Evolutionary conservation across 35 echinoderm and acorn worm genomes (phyloP).

Genomic region (Patiria miniata): DNA sequence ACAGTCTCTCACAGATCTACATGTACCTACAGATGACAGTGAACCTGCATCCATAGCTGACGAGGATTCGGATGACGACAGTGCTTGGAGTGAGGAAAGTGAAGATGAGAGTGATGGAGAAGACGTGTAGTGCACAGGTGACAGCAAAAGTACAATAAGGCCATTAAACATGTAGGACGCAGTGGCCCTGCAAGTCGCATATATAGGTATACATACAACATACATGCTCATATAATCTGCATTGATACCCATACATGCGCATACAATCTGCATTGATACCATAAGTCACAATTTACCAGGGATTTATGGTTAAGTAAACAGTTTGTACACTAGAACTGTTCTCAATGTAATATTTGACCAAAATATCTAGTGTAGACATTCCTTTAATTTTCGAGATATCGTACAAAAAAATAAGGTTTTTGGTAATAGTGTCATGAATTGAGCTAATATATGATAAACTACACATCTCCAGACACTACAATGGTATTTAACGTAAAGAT

Average conservation of each 20-base stretch:
- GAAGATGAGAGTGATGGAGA: conserved; percentile 43
- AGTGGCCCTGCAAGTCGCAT: too few relatives aligned
- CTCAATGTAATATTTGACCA: neutral
- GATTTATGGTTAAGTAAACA: neutral
- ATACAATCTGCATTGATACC: neutral
- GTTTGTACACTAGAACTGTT: neutral
- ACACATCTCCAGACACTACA: neutral
- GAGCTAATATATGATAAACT: neutral
- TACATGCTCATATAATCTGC: too few relatives aligned
- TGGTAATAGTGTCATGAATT: neutral
- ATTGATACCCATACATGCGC: too few relatives aligned
- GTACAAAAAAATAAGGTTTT: neutral
- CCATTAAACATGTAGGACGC: too few relatives aligned
- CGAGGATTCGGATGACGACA: conserved; percentile 21
- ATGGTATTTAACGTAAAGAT: neutral
- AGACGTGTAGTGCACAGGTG: neutral
- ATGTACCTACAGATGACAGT: neutral
- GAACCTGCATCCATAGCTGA: neutral
- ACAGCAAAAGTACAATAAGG: neutral
- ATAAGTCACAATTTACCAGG: neutral
- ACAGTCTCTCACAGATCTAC: conserved; percentile 17
- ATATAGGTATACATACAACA: too few relatives aligned
- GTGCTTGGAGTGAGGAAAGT: conserved; percentile 46
- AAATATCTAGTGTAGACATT: neutral
- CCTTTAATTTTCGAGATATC: neutral